Conservation (phyloP, 2,888 invertebrate species). For the Dasysyrphus tricinctus region DNA sequence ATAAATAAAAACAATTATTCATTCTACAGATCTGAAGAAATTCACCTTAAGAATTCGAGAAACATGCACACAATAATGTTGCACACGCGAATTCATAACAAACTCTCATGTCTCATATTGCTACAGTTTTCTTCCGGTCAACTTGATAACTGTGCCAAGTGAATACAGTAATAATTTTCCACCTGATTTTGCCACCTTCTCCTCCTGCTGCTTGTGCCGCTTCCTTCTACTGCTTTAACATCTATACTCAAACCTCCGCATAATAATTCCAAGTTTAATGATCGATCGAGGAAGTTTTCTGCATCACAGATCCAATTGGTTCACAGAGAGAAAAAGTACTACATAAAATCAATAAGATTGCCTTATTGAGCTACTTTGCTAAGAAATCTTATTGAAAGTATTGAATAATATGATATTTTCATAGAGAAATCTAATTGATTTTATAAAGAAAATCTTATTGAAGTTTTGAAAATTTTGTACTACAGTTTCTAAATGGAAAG, state of each 20-base stretch:
- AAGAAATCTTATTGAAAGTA: too few relatives aligned
- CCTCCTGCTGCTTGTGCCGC: background rate
- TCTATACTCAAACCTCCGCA: too few relatives aligned
- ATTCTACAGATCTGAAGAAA: background rate
- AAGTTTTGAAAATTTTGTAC: too few relatives aligned
- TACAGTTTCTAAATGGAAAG: too few relatives aligned
- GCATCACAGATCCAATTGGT: slow-evolving; percentile 56
- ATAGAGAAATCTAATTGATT: too few relatives aligned
- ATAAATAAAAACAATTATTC: too few relatives aligned
- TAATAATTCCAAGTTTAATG: slow-evolving; percentile 49
- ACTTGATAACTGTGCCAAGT: slow-evolving; percentile 66
- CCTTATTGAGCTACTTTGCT: too few relatives aligned
- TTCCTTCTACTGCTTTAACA: background rate
- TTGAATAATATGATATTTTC: too few relatives aligned
- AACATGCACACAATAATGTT: background rate
- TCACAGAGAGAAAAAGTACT: too few relatives aligned
- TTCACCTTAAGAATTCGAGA: background rate
- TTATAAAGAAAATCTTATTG: too few relatives aligned
- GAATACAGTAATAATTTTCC: slow-evolving; percentile 56
- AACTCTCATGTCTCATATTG: slow-evolving; percentile 41
- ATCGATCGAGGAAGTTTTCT: slow-evolving; percentile 68
- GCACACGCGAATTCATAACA: slow-evolving; percentile 27
- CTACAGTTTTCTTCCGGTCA: slow-evolving; percentile 59
- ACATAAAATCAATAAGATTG: too few relatives aligned
- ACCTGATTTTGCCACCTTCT: slow-evolving; percentile 31